Evolutionary conservation across 2,797 vertebrate species (phyloP), one percentile per base, ranked within the genome.

Genomic region (Gallinago stenura): DNA sequence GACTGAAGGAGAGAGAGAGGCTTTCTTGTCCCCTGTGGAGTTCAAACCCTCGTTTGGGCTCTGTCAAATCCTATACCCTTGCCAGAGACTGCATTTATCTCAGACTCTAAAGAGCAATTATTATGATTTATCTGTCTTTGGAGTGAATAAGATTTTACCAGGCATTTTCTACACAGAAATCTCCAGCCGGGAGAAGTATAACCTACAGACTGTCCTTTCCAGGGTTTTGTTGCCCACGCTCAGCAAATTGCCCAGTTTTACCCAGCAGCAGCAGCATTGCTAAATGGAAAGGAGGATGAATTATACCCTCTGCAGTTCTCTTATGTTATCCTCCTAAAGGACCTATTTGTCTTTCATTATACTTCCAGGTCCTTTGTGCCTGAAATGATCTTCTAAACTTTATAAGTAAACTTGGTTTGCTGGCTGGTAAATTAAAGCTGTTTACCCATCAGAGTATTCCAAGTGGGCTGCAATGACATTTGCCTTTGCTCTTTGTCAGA

Each of bases 1-100:
- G 33, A n/a, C 71, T 65, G 30, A 83, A 80, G 62, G 20, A 92
- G 75, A 54, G 82, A 45, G 19, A 87, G 65, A 91, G 35, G 35
- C 72, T 92, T 94, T 89, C 65, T 77, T 78, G 60, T 92, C 45
- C 65, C 87, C 61, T 61, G 20, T 76, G 92, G 76, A 85, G 79
- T 81, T 96, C 91, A 83, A 41, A 71, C 54, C 31, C 82, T 91
- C 37, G 0, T 95, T 93, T 92, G 54, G 51, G 58, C 82, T 95
- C 82, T 65, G 61, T 91, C 91, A 95, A 66, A 94, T 90, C 61
- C 69, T 77, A 81, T 76, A 72, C 43, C 82, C 72, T 94, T 95
- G 94, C 95, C 95, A 97, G 70, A 76, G 69, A 75, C 70, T 87
- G 66, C 92, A 94, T 96, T 97, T 94, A 86, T 92, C 83, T 75